These are phyloP conservation scores for Macrosiphum euphorbiae DNA, from an alignment of 2,888 invertebrate species.

Conservation along the genomic window DNA sequence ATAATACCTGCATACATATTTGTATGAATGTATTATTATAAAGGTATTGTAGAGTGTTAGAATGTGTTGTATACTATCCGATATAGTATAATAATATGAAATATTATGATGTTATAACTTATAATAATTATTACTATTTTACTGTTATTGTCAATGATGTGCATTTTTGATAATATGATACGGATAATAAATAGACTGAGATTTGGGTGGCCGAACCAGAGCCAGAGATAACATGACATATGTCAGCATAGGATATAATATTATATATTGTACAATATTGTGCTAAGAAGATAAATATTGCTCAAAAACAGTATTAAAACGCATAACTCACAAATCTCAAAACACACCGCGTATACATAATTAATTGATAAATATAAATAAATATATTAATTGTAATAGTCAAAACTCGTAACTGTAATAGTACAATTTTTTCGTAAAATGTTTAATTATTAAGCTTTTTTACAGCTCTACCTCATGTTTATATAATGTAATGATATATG, in stretches of 20 bases:
- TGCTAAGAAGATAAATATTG: constrained; percentile 64
- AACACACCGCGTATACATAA: constrained; percentile 56
- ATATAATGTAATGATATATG: constrained; percentile 48
- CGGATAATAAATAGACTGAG: constrained; percentile 57
- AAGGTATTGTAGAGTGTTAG: constrained; percentile 27
- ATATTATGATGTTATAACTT: background rate
- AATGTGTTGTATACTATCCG: constrained; percentile 44
- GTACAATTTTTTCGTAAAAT: constrained; percentile 63
- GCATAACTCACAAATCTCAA: constrained; percentile 54
- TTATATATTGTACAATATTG: constrained; percentile 51
- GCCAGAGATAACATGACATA: constrained; percentile 55
- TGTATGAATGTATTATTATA: constrained; percentile 31
- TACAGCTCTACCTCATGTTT: constrained; percentile 65
- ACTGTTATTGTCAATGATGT: constrained; percentile 39
- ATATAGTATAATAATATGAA: constrained; percentile 17
- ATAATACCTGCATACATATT: background rate
- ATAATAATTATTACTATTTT: constrained; percentile 24
- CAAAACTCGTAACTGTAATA: constrained; percentile 62
- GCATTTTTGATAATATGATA: constrained; percentile 44
- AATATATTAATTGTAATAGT: constrained; percentile 52
- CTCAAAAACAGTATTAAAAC: constrained; percentile 65
- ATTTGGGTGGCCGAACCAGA: constrained; percentile 24
- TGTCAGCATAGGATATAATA: constrained; percentile 31
- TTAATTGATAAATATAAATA: constrained; percentile 41
- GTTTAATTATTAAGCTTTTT: constrained; percentile 62